Conservation (phyloP, 2,797 vertebrate species). For the Alauda arvensis region DNA sequence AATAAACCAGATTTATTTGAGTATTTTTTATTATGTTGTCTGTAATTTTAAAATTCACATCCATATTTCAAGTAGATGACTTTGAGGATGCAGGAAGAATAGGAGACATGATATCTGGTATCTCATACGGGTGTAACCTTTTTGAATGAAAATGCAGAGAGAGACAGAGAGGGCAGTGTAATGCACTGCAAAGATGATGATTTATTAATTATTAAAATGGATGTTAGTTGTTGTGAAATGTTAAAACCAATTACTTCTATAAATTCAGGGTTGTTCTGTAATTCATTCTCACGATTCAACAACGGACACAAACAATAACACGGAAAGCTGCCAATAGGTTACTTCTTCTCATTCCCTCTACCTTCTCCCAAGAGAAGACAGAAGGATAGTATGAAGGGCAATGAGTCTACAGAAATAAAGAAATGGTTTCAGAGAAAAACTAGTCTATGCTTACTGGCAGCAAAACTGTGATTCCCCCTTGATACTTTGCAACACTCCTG, state of each 20-base stretch:
- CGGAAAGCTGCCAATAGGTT: not conserved
- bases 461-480: not conserved
- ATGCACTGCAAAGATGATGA: not conserved
- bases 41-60: not conserved
- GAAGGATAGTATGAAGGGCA: not conserved
- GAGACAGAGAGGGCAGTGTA: not conserved
- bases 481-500: not conserved
- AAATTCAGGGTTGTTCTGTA: not conserved
- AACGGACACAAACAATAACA: not conserved
- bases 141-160: not conserved
- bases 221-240: not conserved
- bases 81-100: not conserved
- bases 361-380: not conserved
- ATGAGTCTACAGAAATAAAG: not conserved
- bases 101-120: not conserved
- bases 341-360: not conserved
- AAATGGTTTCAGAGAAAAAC: not conserved
- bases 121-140: not conserved
- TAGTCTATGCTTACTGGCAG: not conserved
- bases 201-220: not conserved
- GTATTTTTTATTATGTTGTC: not conserved
- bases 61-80: not conserved
- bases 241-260: not conserved
- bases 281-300: not conserved
- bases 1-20: not conserved